A percentile compares a stretch with the other conserved stretches of the same genome.
Evolutionary conservation across 1,140 invertebrate species (phyloP).

Genomic region (Cherax quadricarinatus): DNA sequence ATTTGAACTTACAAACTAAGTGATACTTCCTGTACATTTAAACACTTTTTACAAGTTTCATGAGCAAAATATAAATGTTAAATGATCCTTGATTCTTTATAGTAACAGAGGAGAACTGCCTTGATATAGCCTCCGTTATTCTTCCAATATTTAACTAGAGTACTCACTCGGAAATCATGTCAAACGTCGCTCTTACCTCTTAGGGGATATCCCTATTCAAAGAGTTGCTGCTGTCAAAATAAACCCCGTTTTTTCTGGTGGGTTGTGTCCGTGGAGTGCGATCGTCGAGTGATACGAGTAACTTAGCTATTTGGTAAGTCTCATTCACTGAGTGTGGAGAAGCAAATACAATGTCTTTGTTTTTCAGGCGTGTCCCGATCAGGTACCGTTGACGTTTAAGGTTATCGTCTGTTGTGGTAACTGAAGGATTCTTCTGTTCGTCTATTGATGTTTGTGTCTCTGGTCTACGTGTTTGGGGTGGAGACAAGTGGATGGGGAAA

Average conservation of each 20-base stretch:
- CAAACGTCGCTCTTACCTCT: constrained; percentile 21
- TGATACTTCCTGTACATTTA: too few relatives aligned
- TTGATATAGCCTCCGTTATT: too few relatives aligned
- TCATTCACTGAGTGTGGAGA: constrained; percentile 27
- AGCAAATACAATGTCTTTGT: constrained; percentile 49
- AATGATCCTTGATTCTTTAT: too few relatives aligned
- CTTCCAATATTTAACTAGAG: too few relatives aligned
- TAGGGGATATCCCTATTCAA: constrained; percentile 21
- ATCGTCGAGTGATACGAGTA: constrained; percentile 14
- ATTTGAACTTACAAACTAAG: too few relatives aligned
- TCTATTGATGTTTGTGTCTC: neutral
- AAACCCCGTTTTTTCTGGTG: constrained; percentile 20
- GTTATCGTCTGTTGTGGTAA: constrained; percentile 22
- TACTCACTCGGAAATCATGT: neutral
- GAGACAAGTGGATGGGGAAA: constrained; percentile 9
- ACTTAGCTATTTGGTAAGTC: neutral
- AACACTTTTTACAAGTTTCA: too few relatives aligned
- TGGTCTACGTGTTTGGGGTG: neutral
- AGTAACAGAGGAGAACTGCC: too few relatives aligned
- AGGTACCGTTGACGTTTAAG: constrained; percentile 2
- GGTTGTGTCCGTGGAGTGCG: neutral
- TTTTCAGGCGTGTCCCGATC: constrained; percentile 15
- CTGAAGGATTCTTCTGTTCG: neutral
- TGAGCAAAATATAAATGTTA: too few relatives aligned
- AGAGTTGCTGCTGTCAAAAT: constrained; percentile 60